phyloP scores from a whole-genome alignment of 1,140 invertebrate genomes.

The Leptoteleia sp. region DNA sequence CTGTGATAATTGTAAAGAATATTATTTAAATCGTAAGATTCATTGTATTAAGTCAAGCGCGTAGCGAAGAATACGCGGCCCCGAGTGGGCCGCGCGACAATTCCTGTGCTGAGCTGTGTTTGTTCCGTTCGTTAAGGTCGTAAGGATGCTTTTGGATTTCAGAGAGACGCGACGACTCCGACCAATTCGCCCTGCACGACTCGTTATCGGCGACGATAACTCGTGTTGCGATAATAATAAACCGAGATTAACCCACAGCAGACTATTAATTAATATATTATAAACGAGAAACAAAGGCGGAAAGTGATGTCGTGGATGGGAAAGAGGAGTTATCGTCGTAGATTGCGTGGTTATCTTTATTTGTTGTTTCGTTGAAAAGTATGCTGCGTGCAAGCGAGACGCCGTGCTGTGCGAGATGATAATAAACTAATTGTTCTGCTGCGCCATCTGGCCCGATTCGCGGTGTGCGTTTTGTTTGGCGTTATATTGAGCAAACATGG shows the following conservation, averaged over 20 bases:
- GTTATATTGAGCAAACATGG: conserved; percentile 38
- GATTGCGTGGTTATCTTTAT: conserved; percentile 31
- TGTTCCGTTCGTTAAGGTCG: conserved; percentile 65
- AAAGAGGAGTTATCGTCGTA: conserved; percentile 26
- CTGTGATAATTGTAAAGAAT: conserved; percentile 81
- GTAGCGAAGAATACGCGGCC: conserved; percentile 49
- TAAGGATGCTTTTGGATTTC: conserved; percentile 48
- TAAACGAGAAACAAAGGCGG: conserved; percentile 4
- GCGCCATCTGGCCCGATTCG: no score
- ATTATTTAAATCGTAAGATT: conserved; percentile 79
- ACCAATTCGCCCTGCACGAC: conserved; percentile 17
- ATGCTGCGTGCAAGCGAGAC: conserved; percentile 31
- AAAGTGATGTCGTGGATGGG: neutral
- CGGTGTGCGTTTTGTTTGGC: conserved; percentile 47
- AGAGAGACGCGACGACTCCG: conserved; percentile 20
- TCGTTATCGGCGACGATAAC: conserved; percentile 30
- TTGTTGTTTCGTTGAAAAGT: conserved; percentile 20
- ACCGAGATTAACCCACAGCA: conserved; percentile 1
- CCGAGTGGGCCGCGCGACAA: conserved; percentile 28
- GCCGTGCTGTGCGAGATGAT: conserved; percentile 57
- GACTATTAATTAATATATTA: conserved; percentile 23
- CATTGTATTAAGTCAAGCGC: conserved; percentile 71
- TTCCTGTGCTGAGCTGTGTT: conserved; percentile 63
- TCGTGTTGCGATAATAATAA: conserved; percentile 18
- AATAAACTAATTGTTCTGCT: conserved; percentile 59